Percentiles rank a stretch among this genome's conserved stretches.
These are phyloP conservation scores for Hyppa rectilinea DNA, from an alignment of 2,888 invertebrate genomes.

Conservation along the genomic window DNA sequence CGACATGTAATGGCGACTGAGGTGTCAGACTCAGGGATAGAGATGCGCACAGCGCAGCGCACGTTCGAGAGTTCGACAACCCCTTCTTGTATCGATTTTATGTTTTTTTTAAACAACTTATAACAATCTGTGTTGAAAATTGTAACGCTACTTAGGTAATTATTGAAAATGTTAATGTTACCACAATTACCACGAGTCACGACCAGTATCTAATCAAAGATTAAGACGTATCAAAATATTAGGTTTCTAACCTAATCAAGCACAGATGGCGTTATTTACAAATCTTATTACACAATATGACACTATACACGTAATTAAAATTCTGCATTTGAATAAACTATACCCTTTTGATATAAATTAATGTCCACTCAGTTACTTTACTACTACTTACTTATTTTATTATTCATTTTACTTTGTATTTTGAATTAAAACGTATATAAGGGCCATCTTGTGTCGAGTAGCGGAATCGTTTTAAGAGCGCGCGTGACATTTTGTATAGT, in stretches of 20 bases:
- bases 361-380: neutral
- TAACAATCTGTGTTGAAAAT: neutral
- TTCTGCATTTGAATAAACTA: neutral
- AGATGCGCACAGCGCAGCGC: slow-evolving; percentile 12
- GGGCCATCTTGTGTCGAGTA: slow-evolving; percentile 75
- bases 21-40: slow-evolving; percentile 10
- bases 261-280: slow-evolving; percentile 41
- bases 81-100: slow-evolving; percentile 42
- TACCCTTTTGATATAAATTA: neutral
- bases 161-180: neutral
- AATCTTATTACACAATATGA: neutral
- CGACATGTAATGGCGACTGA: slow-evolving; percentile 81
- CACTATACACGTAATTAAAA: neutral
- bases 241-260: neutral
- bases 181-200: neutral
- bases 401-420: neutral
- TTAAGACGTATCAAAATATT: neutral
- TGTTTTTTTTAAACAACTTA: neutral
- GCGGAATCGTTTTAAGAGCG: slow-evolving; percentile 46
- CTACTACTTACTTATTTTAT: too few relatives aligned
- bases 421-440: slow-evolving; percentile 29
- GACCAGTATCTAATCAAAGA: too few relatives aligned
- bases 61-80: slow-evolving; percentile 9
- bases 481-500: neutral
- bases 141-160: neutral